A percentile compares a stretch with the other conserved stretches of the same genome.
Conservation (phyloP, 2,888 invertebrate species). For the Automeris io region DNA sequence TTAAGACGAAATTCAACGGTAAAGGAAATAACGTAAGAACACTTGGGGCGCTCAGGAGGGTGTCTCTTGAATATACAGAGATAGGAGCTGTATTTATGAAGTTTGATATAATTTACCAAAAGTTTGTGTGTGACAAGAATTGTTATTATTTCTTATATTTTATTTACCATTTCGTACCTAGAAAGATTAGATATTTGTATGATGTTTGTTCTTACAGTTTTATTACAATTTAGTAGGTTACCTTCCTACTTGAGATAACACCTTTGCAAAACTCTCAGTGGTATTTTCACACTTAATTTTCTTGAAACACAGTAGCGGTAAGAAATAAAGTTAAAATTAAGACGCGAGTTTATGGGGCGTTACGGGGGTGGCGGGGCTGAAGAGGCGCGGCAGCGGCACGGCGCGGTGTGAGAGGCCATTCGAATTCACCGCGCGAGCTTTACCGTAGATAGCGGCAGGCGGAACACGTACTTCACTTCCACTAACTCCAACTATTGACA, state of each 20-base stretch:
- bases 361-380: slow-evolving; percentile 57
- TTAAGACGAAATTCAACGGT: background rate
- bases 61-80: background rate
- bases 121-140: background rate
- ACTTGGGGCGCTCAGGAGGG: background rate
- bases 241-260: slow-evolving; percentile 22
- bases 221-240: background rate
- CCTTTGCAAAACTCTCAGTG: slow-evolving; percentile 53
- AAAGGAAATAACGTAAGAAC: background rate
- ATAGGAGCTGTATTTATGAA: background rate
- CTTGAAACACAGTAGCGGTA: slow-evolving; percentile 67
- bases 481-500: slow-evolving; percentile 77
- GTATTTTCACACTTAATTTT: slow-evolving; percentile 74
- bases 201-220: background rate
- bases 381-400: slow-evolving; percentile 28
- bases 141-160: background rate
- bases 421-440: slow-evolving; percentile 73
- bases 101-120: background rate
- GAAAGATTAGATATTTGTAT: background rate
- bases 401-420: slow-evolving; percentile 60
- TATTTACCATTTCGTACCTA: background rate
- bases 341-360: slow-evolving; percentile 76
- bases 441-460: slow-evolving; percentile 75
- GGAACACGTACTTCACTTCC: slow-evolving; percentile 76
- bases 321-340: slow-evolving; percentile 77